Evolutionary conservation across 2,797 vertebrate species (phyloP).

Genomic region (Trachurus trachurus): DNA sequence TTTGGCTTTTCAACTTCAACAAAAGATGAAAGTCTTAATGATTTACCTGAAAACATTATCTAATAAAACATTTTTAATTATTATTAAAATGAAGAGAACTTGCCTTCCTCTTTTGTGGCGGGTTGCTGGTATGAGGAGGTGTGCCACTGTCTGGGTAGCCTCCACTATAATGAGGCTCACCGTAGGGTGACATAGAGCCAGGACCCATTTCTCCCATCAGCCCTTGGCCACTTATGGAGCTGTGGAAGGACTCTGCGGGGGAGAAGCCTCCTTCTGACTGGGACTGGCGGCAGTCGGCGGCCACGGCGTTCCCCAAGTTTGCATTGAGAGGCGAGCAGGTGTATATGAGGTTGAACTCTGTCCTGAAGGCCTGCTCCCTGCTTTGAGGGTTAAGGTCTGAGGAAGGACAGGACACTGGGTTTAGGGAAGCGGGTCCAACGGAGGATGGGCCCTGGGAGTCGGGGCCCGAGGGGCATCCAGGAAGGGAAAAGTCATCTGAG

Average conservation of each 20-base stretch:
- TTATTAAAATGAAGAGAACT: slow-evolving; percentile 74
- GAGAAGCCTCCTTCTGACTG: slow-evolving; percentile 92
- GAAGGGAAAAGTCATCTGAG: slow-evolving; percentile 87
- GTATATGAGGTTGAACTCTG: slow-evolving; percentile 99
- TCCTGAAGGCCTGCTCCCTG: slow-evolving; percentile 95
- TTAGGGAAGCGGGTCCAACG: slow-evolving; percentile 65
- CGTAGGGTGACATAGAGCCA: slow-evolving; percentile 91
- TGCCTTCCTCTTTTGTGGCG: slow-evolving; percentile 98
- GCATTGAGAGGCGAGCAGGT: slow-evolving; percentile 98
- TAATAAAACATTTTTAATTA: background rate
- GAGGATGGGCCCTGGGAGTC: slow-evolving; percentile 71
- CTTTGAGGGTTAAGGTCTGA: slow-evolving; percentile 87
- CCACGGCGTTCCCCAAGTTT: slow-evolving; percentile 88
- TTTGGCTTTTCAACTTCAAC: slow-evolving; percentile 43
- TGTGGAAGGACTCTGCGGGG: slow-evolving; percentile 93
- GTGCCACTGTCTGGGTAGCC: slow-evolving; percentile 88
- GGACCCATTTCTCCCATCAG: slow-evolving; percentile 88
- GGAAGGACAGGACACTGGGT: slow-evolving; percentile 82
- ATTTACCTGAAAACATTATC: slow-evolving; percentile 13
- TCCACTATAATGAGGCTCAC: slow-evolving; percentile 88
- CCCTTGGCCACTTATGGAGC: slow-evolving; percentile 88
- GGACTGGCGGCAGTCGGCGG: slow-evolving; percentile 88
- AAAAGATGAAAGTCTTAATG: slow-evolving; percentile 20
- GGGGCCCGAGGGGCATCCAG: slow-evolving; percentile 66
- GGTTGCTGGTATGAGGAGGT: slow-evolving; percentile 92